A percentile compares a stretch with the other conserved stretches of the same genome.
phyloP scores from a whole-genome alignment of 2,113 vertebrate species.

The Aleadryas rufinucha region DNA sequence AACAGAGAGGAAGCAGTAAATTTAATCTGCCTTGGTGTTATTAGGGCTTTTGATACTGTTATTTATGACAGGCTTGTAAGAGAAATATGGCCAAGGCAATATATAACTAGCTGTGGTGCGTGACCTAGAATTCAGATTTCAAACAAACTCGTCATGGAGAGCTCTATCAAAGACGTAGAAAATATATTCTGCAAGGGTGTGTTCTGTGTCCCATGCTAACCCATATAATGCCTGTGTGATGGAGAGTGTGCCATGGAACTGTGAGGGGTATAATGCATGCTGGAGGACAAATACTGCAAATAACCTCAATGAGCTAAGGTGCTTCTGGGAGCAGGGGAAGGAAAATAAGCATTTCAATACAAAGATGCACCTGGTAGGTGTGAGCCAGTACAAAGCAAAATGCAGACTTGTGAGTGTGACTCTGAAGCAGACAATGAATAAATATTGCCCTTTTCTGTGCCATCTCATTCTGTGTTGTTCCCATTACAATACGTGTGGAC shows the following conservation, averaged over 20 bases:
- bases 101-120: neutral
- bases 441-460: neutral
- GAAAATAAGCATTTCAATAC: neutral
- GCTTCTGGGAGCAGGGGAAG: neutral
- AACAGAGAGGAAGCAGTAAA: neutral
- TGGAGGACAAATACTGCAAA: neutral
- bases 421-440: neutral
- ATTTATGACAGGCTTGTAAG: neutral
- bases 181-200: accelerated
- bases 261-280: neutral
- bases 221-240: accelerated
- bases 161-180: neutral
- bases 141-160: neutral
- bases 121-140: neutral
- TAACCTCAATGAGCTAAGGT: neutral
- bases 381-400: neutral
- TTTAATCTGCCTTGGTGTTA: neutral
- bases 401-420: neutral
- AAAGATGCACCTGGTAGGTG: neutral
- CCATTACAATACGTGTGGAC: neutral
- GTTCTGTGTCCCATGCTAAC: neutral
- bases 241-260: neutral
- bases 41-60: neutral
- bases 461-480: neutral
- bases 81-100: neutral